phyloP scores from a whole-genome alignment of 2,888 invertebrate species.

The Diadegma fenestrale region DNA sequence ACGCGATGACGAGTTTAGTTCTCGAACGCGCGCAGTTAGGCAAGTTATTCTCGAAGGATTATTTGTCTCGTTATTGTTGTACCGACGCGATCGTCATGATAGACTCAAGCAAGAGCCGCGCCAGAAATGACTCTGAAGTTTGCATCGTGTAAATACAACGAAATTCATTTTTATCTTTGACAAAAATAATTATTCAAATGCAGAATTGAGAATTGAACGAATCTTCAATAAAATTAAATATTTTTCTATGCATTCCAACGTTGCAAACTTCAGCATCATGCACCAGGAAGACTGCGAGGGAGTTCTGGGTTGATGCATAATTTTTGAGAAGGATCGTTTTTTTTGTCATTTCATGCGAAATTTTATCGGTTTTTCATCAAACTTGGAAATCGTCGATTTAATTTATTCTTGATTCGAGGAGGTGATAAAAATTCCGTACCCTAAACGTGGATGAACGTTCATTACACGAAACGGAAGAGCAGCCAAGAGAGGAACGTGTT shows the following conservation, averaged over 20 bases:
- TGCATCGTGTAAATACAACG: too few species aligned
- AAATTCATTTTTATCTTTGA: too few species aligned
- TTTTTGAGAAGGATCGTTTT: neutral
- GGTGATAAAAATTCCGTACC: constrained; percentile 8
- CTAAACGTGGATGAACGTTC: neutral
- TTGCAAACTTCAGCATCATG: too few species aligned
- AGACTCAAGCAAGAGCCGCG: neutral
- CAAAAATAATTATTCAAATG: too few species aligned
- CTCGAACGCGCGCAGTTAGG: neutral
- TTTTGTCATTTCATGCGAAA: neutral
- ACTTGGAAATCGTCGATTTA: neutral
- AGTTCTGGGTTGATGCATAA: neutral
- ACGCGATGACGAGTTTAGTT: constrained; percentile 31
- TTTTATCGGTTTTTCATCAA: neutral
- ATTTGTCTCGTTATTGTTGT: constrained; percentile 49
- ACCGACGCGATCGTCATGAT: neutral
- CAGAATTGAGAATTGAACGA: too few species aligned
- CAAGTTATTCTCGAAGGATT: constrained; percentile 27
- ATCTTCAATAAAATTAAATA: too few species aligned
- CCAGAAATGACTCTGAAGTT: too few species aligned
- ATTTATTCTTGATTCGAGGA: neutral
- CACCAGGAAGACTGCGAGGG: too few species aligned
- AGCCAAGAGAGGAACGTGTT: constrained; percentile 39
- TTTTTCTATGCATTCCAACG: too few species aligned
- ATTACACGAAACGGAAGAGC: constrained; percentile 19